These are phyloP conservation scores for Pterois miles DNA, from an alignment of 2,797 vertebrate species.

Conservation along the genomic window DNA sequence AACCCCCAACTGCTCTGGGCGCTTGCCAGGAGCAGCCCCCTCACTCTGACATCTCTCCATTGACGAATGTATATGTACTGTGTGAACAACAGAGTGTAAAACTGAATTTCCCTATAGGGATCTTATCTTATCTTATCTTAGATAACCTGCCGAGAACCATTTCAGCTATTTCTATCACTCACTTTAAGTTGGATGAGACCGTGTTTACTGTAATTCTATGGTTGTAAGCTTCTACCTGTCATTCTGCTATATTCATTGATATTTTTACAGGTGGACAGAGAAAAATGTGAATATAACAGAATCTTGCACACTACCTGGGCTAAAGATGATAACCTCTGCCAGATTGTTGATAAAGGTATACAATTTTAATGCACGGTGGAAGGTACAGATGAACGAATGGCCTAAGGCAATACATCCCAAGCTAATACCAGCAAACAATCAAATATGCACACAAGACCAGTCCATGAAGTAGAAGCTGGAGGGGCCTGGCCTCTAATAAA, in stretches of 20 bases:
- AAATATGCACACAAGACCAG: slow-evolving; percentile 4
- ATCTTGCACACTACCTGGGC: neutral
- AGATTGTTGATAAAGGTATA: slow-evolving; percentile 27
- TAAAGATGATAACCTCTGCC: neutral
- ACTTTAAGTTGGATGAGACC: neutral
- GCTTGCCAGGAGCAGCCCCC: too few species aligned
- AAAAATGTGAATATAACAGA: neutral
- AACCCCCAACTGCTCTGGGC: too few species aligned
- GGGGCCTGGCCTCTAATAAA: slow-evolving; percentile 9
- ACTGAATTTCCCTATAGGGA: too few species aligned
- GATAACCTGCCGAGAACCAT: neutral
- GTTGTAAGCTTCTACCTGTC: neutral
- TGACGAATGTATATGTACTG: too few species aligned
- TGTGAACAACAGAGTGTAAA: too few species aligned
- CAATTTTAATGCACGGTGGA: slow-evolving; percentile 13
- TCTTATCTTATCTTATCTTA: too few species aligned
- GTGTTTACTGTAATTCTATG: neutral
- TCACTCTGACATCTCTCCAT: too few species aligned
- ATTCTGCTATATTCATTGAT: neutral
- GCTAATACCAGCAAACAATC: slow-evolving; percentile 16
- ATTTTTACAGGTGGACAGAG: neutral
- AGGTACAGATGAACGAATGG: slow-evolving; percentile 12
- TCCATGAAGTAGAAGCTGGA: neutral
- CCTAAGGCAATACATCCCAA: slow-evolving; percentile 13
- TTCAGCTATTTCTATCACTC: neutral